These are phyloP conservation scores for Orientallactaga bullata DNA, from an alignment of 2,113 vertebrate genomes.

Conservation along the genomic window DNA sequence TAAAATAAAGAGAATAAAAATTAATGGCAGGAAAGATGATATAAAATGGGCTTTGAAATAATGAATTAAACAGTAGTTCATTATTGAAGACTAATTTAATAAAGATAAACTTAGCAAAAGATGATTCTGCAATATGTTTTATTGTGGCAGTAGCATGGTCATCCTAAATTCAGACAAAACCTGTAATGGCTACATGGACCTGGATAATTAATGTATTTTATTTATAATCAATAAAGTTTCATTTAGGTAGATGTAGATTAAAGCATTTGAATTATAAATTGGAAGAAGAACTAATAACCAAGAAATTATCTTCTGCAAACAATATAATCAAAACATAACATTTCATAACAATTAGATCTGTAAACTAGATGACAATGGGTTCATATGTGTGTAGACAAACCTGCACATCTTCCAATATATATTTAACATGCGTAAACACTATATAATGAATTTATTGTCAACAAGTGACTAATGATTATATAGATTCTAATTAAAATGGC, in stretches of 20 bases:
- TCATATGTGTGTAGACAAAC: neutral
- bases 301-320: neutral
- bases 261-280: no score
- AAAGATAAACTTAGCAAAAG: neutral
- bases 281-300: no score
- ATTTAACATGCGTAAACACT: neutral
- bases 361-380: neutral
- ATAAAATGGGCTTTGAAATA: constrained; percentile 29
- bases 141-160: neutral
- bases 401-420: neutral
- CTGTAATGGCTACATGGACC: neutral
- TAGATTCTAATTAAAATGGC: no score
- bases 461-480: no score
- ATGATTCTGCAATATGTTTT: neutral
- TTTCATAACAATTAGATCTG: neutral
- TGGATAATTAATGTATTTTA: neutral
- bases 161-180: neutral
- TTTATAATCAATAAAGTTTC: neutral
- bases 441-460: no score
- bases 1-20: constrained; percentile 43
- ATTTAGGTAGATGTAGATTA: neutral
- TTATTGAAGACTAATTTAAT: neutral
- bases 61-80: neutral
- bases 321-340: neutral
- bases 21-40: neutral